These are phyloP conservation scores for Thamnophis elegans DNA, from an alignment of 2,797 vertebrate species.

Conservation along the genomic window DNA sequence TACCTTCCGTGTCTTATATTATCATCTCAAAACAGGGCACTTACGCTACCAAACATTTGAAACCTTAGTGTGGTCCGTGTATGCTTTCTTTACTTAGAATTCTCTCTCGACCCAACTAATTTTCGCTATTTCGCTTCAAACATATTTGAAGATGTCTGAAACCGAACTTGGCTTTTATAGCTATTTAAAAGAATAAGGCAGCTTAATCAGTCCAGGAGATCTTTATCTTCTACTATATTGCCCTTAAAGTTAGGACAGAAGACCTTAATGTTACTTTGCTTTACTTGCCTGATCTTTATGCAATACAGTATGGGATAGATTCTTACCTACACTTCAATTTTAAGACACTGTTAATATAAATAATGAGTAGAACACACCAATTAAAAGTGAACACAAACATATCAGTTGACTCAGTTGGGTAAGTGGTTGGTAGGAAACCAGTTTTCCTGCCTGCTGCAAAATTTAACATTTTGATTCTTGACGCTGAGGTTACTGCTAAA, in stretches of 20 bases:
- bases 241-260: neutral
- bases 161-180: neutral
- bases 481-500: neutral
- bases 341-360: neutral
- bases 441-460: neutral
- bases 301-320: neutral
- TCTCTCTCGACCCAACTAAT: neutral
- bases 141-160: neutral
- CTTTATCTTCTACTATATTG: neutral
- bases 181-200: neutral
- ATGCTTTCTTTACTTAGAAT: neutral
- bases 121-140: neutral
- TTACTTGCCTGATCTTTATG: neutral
- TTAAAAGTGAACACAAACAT: neutral
- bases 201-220: neutral
- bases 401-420: neutral
- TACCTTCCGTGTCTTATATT: neutral
- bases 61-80: neutral
- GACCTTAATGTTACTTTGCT: neutral
- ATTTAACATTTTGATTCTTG: neutral
- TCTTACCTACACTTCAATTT: neutral
- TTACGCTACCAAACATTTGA: neutral
- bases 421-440: neutral
- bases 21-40: neutral
- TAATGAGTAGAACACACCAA: too few species aligned